phyloP scores from a whole-genome alignment of 2,888 invertebrate species.

The Drosophila mayaguana region DNA sequence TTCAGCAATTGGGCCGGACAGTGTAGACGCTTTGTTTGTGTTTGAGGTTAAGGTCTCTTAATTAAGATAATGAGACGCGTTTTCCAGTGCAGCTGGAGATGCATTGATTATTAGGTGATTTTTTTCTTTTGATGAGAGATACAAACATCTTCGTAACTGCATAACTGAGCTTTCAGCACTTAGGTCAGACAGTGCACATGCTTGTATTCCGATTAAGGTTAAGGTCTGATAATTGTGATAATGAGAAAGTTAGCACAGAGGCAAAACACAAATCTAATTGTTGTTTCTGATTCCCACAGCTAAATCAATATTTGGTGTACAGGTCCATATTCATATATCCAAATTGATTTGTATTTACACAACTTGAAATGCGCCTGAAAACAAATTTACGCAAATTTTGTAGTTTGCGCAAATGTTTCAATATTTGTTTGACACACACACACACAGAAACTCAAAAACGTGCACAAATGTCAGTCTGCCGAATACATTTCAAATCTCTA shows the following conservation, averaged over 20 bases:
- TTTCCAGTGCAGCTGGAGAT: slow-evolving; percentile 1
- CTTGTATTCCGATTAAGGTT: slow-evolving; percentile 44
- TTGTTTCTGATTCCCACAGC: background rate
- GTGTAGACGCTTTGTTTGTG: slow-evolving; percentile 37
- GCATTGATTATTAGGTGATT: background rate
- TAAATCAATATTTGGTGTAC: slow-evolving; percentile 1
- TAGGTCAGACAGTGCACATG: slow-evolving; percentile 14
- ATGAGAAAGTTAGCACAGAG: background rate
- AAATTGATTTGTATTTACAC: slow-evolving; percentile 23
- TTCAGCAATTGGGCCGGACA: slow-evolving; percentile 8
- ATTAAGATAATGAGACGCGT: slow-evolving; percentile 4
- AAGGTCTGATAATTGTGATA: slow-evolving; percentile 26
- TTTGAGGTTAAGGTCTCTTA: slow-evolving; percentile 44
- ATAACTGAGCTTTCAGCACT: slow-evolving; percentile 12
- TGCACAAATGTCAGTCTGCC: slow-evolving; percentile 31
- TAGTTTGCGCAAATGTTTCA: slow-evolving; percentile 41
- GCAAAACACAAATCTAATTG: background rate
- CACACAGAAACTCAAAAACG: slow-evolving; percentile 39
- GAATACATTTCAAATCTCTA: slow-evolving; percentile 12
- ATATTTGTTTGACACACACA: slow-evolving; percentile 37
- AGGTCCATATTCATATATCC: background rate
- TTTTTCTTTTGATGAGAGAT: background rate
- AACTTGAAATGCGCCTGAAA: slow-evolving; percentile 27
- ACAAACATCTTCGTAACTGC: background rate
- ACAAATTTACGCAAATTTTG: slow-evolving; percentile 29